Percentiles rank a stretch among this genome's conserved stretches.
Conservation (phyloP, 2,888 invertebrate genomes). For the Cheilosia grossa region DNA sequence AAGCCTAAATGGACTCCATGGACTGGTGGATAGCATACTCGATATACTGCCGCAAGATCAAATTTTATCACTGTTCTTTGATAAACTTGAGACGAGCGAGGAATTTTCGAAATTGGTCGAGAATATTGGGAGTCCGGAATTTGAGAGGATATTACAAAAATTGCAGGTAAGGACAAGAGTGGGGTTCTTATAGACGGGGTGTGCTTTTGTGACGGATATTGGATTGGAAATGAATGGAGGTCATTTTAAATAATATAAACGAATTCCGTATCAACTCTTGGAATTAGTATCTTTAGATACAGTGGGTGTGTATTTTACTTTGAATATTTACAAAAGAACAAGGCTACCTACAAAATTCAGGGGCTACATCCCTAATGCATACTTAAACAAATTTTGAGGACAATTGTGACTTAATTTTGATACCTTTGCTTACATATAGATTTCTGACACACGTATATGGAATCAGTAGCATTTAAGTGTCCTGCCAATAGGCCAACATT, state of each 20-base stretch:
- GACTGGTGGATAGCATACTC: slow-evolving; percentile 81
- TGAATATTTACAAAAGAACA: too few relatives aligned
- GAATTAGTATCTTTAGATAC: too few relatives aligned
- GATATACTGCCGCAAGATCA: slow-evolving; percentile 82
- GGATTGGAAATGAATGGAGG: neutral
- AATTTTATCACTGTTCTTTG: slow-evolving; percentile 81
- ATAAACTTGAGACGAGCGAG: slow-evolving; percentile 81
- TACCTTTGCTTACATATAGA: too few relatives aligned
- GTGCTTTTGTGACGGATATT: neutral
- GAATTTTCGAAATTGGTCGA: slow-evolving; percentile 81
- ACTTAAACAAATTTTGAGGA: too few relatives aligned
- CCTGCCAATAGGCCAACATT: too few relatives aligned
- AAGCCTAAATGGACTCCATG: slow-evolving; percentile 80
- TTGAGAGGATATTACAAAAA: slow-evolving; percentile 79
- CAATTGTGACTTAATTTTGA: too few relatives aligned
- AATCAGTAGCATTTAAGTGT: too few relatives aligned
- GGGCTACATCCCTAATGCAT: too few relatives aligned
- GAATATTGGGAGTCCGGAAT: slow-evolving; percentile 80
- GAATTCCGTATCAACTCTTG: too few relatives aligned
- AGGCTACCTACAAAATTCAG: too few relatives aligned
- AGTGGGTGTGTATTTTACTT: too few relatives aligned
- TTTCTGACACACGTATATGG: too few relatives aligned
- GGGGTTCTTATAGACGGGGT: neutral
- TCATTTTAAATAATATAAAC: neutral
- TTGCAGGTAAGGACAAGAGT: slow-evolving; percentile 79